Evolutionary conservation across 2,113 vertebrate genomes (phyloP).

Genomic region (Anarhynchus alexandrinus): DNA sequence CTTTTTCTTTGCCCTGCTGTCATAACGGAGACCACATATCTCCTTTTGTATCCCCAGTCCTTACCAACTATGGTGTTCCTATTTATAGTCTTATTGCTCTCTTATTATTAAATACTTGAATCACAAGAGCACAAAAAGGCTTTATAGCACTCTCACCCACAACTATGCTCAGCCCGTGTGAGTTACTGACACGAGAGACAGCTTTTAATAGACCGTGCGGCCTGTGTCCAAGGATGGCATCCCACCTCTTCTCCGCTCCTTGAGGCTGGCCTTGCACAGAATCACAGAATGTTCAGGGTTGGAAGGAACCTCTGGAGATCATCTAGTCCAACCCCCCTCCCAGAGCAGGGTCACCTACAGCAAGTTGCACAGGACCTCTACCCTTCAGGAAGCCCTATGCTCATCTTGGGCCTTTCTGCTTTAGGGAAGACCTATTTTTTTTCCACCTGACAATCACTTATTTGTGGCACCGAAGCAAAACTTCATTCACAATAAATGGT

Average conservation of each 20-base stretch:
- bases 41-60: conserved; percentile 4
- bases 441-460: neutral
- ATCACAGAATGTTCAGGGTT: too few species aligned
- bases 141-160: conserved; percentile 36
- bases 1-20: conserved; percentile 8
- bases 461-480: neutral
- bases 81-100: conserved; percentile 38
- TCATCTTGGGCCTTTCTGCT: neutral
- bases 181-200: conserved; percentile 15
- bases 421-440: neutral
- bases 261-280: neutral
- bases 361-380: too few species aligned
- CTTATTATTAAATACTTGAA: conserved; percentile 47
- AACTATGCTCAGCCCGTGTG: conserved; percentile 20
- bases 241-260: neutral
- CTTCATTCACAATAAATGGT: neutral
- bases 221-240: neutral
- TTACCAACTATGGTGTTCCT: conserved; percentile 56
- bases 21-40: neutral
- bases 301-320: too few species aligned
- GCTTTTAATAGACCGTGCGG: neutral
- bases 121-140: conserved; percentile 29
- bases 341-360: too few species aligned
- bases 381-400: neutral
- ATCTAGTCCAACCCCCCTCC: too few species aligned